Base-by-base conservation (phyloP, 2,888 invertebrate genomes). In the Diarsia brunnea region DNA sequence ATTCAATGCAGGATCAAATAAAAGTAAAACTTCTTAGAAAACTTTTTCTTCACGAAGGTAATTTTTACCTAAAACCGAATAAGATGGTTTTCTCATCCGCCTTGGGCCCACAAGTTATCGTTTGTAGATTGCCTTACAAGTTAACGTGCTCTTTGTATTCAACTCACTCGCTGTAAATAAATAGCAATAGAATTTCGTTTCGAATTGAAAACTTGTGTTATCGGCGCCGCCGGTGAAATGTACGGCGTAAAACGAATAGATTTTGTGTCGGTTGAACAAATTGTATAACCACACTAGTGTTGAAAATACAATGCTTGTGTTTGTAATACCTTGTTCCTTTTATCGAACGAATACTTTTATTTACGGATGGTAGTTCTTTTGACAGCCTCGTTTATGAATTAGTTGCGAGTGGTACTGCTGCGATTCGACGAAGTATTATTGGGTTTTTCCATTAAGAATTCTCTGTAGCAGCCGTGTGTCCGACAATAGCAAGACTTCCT, bases 181-280 rank as follows among this genome's bases (percentile, higher is more conserved):
- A 84, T 75, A 87, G 80, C 74, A 75, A 85, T 73, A 76, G 84
- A 82, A 85, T 81, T 87, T 74, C 61, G 70, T 71, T 69, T 75
- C 73, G 75, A 78, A 87, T 85, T 85, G 87, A 87, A 87, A 87
- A 84, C 78, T 81, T 77, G 64, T 74, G 76, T 78, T 78, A 79
- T 71, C 45, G 72, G 43, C 77, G 77, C 69, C 47, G 71, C 78
- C 70, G 65, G 51, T 65, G 43, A 75, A 82, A 78, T 83, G 78
- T 84, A 73, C 79, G 27, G 75, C 31, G 73, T 75, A 82, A 65
- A 70, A 73, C 72, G 63, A 84, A 86, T 70, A 76, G 80, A 69
- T 80, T 82, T 75, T 78, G 61, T 82, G 61, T 82, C 51, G 69
- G 69, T 63, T 60, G 7, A 69, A 69, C 68, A 75, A 83, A 79